These are phyloP conservation scores for Limnothrissa miodon DNA, from an alignment of 2,113 vertebrate species.

Conservation along the genomic window DNA sequence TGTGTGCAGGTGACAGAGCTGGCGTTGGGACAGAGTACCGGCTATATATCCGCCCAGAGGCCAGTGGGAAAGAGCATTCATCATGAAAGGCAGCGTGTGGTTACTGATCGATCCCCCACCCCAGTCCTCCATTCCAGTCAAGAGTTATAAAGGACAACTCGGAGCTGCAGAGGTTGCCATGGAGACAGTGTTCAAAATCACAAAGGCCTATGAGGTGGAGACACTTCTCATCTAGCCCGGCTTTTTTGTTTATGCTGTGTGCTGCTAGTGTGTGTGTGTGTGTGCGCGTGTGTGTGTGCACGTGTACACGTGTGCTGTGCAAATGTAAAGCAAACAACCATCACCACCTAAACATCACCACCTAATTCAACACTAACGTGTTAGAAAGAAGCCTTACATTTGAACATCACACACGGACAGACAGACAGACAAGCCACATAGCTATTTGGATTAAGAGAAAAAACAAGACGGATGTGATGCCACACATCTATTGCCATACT, in stretches of 20 bases:
- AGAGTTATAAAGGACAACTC: background rate
- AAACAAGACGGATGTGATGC: background rate
- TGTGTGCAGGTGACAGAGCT: background rate
- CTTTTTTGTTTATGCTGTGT: background rate
- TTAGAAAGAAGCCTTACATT: background rate
- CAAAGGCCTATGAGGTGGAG: background rate
- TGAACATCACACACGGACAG: background rate
- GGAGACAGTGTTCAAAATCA: background rate
- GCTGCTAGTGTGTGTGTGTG: background rate
- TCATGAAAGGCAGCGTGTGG: background rate
- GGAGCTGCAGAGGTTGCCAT: constrained; percentile 3
- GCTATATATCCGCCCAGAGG: background rate
- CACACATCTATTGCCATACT: background rate
- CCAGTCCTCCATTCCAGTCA: background rate
- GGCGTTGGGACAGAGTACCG: background rate
- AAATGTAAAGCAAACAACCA: background rate
- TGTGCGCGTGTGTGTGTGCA: constrained; percentile 6
- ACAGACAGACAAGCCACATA: background rate
- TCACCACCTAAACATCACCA: background rate
- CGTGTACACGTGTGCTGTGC: background rate
- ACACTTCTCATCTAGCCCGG: background rate
- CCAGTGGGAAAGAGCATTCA: background rate
- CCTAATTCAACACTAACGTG: background rate
- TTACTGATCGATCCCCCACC: background rate
- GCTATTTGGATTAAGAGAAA: background rate